A percentile compares a stretch with the other conserved stretches of the same genome.
Conservation (phyloP, 2,797 vertebrate genomes). For the Garrulus glandarius region DNA sequence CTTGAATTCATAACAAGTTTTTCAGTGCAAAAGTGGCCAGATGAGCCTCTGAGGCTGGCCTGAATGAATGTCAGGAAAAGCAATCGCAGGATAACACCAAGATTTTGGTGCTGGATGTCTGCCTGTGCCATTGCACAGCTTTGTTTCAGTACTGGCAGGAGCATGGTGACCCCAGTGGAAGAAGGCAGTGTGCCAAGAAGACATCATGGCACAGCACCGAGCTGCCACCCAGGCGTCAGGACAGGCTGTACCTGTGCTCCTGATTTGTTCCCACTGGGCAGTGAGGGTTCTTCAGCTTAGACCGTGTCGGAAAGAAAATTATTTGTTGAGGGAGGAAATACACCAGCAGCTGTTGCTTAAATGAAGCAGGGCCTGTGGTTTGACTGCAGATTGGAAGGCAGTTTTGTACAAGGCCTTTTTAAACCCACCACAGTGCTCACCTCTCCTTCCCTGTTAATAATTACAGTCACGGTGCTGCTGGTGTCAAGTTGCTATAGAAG, state of each 20-base stretch:
- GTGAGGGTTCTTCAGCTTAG: not conserved
- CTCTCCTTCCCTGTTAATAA: not conserved
- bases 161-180: not conserved
- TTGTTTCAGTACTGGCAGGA: fast-evolving
- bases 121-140: not conserved
- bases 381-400: not conserved
- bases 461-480: not conserved
- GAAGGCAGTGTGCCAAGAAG: not conserved
- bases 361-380: not conserved
- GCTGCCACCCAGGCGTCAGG: not conserved
- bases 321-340: not conserved
- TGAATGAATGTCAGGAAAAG: not conserved
- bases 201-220: not conserved
- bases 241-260: not conserved
- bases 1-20: not conserved
- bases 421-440: not conserved
- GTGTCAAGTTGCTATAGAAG: not conserved
- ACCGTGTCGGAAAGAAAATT: fast-evolving
- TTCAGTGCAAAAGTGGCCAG: not conserved
- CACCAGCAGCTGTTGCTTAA: not conserved
- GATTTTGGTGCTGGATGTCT: not conserved
- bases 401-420: not conserved
- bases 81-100: not conserved
- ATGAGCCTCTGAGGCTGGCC: not conserved
- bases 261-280: not conserved